Percentiles rank a stretch among this genome's conserved stretches.
Evolutionary conservation across 2,797 vertebrate genomes (phyloP).

Genomic region (Clarias platycephalus): DNA sequence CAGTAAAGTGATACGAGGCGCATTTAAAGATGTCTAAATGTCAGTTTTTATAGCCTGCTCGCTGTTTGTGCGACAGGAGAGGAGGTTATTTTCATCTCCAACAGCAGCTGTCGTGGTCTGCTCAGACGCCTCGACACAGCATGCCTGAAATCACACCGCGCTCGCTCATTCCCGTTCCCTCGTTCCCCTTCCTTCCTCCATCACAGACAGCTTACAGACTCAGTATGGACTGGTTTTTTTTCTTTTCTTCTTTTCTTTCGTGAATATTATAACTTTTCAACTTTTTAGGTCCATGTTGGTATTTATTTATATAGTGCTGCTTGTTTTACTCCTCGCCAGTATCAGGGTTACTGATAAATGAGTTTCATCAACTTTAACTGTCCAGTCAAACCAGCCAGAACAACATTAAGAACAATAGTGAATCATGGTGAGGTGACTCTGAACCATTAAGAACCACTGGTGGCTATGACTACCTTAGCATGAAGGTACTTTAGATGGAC

Average conservation of each 20-base stretch:
- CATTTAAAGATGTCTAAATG: neutral
- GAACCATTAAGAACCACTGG: neutral
- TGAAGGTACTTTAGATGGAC: neutral
- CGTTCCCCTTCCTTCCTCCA: neutral
- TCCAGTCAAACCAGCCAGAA: neutral
- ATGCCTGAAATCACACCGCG: conserved; percentile 20
- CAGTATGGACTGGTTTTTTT: neutral
- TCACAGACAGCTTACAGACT: neutral
- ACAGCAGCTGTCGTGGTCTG: conserved; percentile 24
- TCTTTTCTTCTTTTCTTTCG: neutral
- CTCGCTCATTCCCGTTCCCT: neutral
- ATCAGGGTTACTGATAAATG: no score
- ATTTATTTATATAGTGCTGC: neutral
- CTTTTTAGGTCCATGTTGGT: neutral
- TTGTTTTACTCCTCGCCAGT: neutral
- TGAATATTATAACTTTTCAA: neutral
- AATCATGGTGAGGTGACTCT: neutral
- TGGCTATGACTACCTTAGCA: neutral
- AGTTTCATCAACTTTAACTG: no score
- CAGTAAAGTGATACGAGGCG: neutral
- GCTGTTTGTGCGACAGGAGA: conserved; percentile 46
- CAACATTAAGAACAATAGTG: neutral
- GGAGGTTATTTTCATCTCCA: conserved; percentile 49
- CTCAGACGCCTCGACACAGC: conserved; percentile 2
- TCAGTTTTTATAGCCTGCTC: neutral